Conservation (phyloP, 2,888 invertebrate species). For the Gymnoscelis rufifasciata region DNA sequence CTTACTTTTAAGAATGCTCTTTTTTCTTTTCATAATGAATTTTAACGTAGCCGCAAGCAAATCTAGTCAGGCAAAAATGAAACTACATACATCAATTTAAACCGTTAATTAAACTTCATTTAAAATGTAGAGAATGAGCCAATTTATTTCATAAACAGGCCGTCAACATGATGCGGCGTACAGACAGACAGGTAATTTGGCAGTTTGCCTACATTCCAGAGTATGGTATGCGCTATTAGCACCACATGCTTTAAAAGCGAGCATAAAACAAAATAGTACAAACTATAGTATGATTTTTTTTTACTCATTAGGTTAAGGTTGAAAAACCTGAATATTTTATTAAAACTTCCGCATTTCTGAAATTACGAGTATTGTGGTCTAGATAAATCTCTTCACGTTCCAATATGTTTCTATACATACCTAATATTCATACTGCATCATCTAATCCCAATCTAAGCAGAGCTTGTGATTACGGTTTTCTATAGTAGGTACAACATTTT, state of each 20-base stretch:
- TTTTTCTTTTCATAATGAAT: background rate
- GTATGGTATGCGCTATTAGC: constrained; percentile 50
- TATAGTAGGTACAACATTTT: no score
- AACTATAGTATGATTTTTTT: no score
- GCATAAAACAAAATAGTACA: background rate
- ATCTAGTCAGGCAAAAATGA: background rate
- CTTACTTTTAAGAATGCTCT: constrained; percentile 1
- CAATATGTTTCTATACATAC: no score
- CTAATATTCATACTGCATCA: no score
- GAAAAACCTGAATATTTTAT: no score
- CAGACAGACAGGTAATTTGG: constrained; percentile 53
- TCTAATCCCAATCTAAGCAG: no score
- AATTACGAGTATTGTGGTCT: no score
- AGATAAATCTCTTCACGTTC: no score
- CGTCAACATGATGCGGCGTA: constrained; percentile 30
- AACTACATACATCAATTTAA: background rate
- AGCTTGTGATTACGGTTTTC: no score
- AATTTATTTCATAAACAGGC: constrained; percentile 50
- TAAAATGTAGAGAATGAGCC: constrained; percentile 37
- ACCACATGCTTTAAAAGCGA: constrained; percentile 42
- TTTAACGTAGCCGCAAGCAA: background rate
- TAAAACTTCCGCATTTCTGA: no score
- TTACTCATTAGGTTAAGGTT: no score
- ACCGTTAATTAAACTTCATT: constrained; percentile 10
- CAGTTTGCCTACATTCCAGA: constrained; percentile 59